Conservation (phyloP, 2,113 vertebrate species). For the Calidris pugnax region DNA sequence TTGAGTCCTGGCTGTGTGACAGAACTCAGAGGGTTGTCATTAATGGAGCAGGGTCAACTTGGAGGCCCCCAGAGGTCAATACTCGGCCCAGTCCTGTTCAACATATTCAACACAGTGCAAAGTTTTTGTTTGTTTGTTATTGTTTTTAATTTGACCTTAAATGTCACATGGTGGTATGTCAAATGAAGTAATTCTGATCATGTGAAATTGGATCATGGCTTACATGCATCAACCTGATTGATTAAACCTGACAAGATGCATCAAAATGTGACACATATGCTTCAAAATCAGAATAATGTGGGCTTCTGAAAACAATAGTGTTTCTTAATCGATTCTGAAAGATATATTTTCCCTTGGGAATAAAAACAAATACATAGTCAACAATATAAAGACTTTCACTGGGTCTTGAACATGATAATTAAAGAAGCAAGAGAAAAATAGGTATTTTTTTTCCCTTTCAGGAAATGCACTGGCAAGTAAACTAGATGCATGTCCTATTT, state of each 20-base stretch:
- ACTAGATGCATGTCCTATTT: not conserved
- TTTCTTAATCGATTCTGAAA: conserved; percentile 36
- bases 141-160: conserved; percentile 59
- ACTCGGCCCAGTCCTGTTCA: too few species aligned
- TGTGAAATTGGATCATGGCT: conserved; percentile 65
- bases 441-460: not conserved
- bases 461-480: not conserved
- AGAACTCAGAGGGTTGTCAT: too few species aligned
- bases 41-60: too few species aligned
- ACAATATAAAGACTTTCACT: not conserved
- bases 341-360: not conserved
- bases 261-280: conserved; percentile 61
- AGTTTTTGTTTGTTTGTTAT: not conserved
- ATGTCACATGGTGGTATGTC: conserved; percentile 19
- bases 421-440: not conserved
- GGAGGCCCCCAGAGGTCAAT: too few species aligned
- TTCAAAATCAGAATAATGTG: conserved; percentile 57
- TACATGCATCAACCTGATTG: conserved; percentile 36
- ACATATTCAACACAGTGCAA: not conserved
- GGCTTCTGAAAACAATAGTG: not conserved
- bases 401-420: not conserved
- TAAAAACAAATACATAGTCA: not conserved
- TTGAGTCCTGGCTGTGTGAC: too few species aligned
- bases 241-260: conserved; percentile 67
- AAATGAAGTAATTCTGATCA: conserved; percentile 60